phyloP scores from a whole-genome alignment of 2,113 vertebrate species.

The Bambusicola thoracicus region DNA sequence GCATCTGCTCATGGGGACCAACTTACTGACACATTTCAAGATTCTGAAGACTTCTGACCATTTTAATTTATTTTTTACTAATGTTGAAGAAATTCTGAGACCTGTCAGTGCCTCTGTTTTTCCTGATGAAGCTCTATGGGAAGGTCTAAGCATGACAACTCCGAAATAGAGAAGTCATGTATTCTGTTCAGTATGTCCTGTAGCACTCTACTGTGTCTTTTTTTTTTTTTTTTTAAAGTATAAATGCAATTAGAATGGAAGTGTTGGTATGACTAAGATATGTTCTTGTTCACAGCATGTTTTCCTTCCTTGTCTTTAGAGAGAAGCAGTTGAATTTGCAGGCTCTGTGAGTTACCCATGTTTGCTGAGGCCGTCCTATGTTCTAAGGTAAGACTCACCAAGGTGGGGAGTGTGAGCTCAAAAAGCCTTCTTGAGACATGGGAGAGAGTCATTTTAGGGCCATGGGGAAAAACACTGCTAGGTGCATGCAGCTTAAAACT shows the following conservation, averaged over 20 bases:
- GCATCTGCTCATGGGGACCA: not conserved
- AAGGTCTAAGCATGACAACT: not conserved
- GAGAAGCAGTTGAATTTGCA: slow-evolving; percentile 89
- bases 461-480: not conserved
- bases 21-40: not conserved
- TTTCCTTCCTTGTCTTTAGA: slow-evolving; percentile 76
- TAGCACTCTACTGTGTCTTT: not conserved
- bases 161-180: not conserved
- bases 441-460: not conserved
- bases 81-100: not conserved
- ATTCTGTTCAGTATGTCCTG: fast-evolving
- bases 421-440: not conserved
- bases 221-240: not conserved
- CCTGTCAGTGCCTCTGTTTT: not conserved
- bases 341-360: slow-evolving; percentile 89
- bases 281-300: not conserved
- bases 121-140: not conserved
- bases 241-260: not conserved
- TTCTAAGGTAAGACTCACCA: slow-evolving; percentile 85
- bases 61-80: not conserved
- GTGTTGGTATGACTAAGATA: not conserved
- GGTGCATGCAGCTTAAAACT: not conserved
- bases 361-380: slow-evolving; percentile 92
- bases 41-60: not conserved
- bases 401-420: not conserved